These are phyloP conservation scores for Malthinus flaveolus DNA, from an alignment of 2,888 invertebrate genomes.

Conservation along the genomic window DNA sequence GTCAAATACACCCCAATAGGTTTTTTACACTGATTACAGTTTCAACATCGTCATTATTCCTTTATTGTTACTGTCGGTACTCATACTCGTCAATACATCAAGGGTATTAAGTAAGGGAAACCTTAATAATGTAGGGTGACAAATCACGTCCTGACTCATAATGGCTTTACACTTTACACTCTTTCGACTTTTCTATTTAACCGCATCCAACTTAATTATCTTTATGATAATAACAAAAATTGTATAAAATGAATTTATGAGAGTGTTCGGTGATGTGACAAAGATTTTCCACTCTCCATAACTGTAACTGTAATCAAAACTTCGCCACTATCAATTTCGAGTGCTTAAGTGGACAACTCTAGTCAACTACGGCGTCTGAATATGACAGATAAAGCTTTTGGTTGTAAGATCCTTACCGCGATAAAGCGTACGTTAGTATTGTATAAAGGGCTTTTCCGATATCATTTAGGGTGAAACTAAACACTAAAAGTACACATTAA, in stretches of 20 bases:
- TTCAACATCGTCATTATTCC: constrained; percentile 8
- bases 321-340: constrained; percentile 13
- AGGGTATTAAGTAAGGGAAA: constrained; percentile 17
- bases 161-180: constrained; percentile 15
- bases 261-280: too few species aligned
- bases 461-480: constrained; percentile 5
- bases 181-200: constrained; percentile 15
- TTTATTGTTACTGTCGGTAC: constrained; percentile 16
- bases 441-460: constrained; percentile 4
- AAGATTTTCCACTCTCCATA: too few species aligned
- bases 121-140: constrained; percentile 20
- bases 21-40: too few species aligned
- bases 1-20: too few species aligned
- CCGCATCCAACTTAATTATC: not conserved
- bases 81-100: constrained; percentile 10
- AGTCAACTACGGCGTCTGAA: constrained; percentile 14
- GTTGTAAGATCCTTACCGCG: constrained; percentile 14
- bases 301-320: constrained; percentile 9
- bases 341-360: constrained; percentile 20
- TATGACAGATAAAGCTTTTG: constrained; percentile 16
- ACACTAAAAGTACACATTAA: not conserved
- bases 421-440: constrained; percentile 4
- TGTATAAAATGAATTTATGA: too few species aligned
- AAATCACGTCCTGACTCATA: constrained; percentile 33
- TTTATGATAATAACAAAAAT: too few species aligned